Evolutionary conservation across 2,797 vertebrate species (phyloP), one percentile per base, ranked within the genome.

Genomic region (Gymnodraco acuticeps): DNA sequence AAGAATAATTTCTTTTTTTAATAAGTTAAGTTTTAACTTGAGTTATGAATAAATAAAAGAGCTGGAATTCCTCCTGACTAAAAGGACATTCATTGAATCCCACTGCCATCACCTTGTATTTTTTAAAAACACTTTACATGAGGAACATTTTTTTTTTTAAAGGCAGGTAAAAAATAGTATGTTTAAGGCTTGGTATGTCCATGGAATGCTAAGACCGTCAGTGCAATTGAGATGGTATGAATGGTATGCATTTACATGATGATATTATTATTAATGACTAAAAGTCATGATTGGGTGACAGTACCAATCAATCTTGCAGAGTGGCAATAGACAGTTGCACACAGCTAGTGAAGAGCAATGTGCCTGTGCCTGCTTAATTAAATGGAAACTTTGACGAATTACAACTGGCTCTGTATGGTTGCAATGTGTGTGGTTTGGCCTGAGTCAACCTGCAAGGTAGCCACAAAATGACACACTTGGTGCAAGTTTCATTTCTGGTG

Each of bases 251-350:
- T 65, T 50, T 73, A 45, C 23, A 51, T 61, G 10, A 38, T 70
- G 55, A 31, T 69, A 58, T 61, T 65, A 53, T 53, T 43, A 64
- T 51, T 63, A 66, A 77, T 75, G 38, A 71, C 27, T 54, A 0
- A 51, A 31, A 52, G 16, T 70, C 23, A 64, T 75, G 52, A 69
- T 53, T 64, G 48, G 23, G 12, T 76, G 74, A 73, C 38, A 68
- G 38, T 16, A 59, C 50, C 46, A 73, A 70, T 71, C 54, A 58
- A 1, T 70, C 38, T 47, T 17, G 3, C 5, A 38, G 50, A 67
- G 53, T 45, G 41, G 15, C 16, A 64, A 51, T n/a, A 10, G 42
- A 53, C 33, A 62, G 47, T 63, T 31, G 43, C 41, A 55, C 15
- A n/a, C 38, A 5, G 61, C 56, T 17, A 33, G 50, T 15, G 19